A percentile compares a stretch with the other conserved stretches of the same genome.
These are phyloP conservation scores for Anthopleura sola DNA, from an alignment of 64 coral and sea anemone genomes.

Conservation along the genomic window DNA sequence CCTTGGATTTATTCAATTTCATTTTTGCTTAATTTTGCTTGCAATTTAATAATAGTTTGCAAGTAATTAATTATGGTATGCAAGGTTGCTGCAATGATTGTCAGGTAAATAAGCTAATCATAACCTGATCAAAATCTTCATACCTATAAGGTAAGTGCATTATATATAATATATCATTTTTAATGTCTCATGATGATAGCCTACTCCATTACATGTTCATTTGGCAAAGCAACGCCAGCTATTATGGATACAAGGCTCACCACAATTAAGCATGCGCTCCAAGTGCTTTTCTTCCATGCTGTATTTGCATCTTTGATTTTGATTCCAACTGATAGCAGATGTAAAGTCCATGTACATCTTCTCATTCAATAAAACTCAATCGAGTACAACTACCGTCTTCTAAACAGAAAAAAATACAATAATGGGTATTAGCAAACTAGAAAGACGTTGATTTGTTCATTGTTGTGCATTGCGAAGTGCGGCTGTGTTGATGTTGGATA, in stretches of 20 bases:
- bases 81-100: neutral
- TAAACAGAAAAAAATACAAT: neutral
- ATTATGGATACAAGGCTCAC: neutral
- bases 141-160: neutral
- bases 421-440: neutral
- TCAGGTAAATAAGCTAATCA: neutral
- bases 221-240: neutral
- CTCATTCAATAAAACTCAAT: neutral
- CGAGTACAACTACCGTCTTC: neutral
- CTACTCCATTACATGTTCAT: too few species aligned
- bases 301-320: neutral
- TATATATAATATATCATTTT: neutral
- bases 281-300: neutral
- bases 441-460: too few species aligned
- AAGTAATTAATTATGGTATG: neutral
- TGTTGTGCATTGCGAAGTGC: too few species aligned
- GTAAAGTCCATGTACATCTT: neutral
- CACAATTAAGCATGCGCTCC: neutral
- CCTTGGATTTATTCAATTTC: neutral
- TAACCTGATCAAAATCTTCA: neutral
- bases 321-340: neutral
- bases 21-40: neutral
- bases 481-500: too few species aligned
- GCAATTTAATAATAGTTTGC: neutral
- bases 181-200: neutral